Evolutionary conservation across 2,113 vertebrate species (phyloP).

Genomic region (Pygoscelis adeliae): DNA sequence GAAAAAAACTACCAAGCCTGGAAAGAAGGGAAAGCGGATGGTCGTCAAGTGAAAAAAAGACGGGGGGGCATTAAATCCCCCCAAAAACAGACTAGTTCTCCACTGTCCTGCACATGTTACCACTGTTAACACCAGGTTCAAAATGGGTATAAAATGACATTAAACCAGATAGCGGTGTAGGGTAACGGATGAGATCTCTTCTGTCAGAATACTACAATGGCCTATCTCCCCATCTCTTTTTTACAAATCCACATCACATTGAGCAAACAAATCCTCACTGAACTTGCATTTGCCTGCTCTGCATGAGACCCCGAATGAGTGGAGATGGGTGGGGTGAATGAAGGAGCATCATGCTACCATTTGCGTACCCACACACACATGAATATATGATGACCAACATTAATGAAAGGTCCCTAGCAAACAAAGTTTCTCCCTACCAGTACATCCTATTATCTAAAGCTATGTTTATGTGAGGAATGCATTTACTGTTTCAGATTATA

Average conservation of each 20-base stretch:
- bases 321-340: not conserved
- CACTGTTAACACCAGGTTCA: not conserved
- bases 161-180: not conserved
- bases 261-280: not conserved
- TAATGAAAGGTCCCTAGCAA: not conserved
- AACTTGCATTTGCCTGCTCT: not conserved
- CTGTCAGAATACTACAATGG: not conserved
- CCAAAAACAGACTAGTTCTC: not conserved
- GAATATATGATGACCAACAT: not conserved
- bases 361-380: too few species aligned
- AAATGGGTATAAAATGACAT: not conserved
- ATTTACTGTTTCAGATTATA: not conserved
- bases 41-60: not conserved
- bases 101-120: not conserved
- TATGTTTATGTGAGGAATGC: not conserved
- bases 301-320: not conserved
- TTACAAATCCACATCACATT: not conserved
- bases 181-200: not conserved
- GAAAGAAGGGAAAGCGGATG: not conserved
- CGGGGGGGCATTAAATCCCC: not conserved
- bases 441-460: not conserved
- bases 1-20: fast-evolving
- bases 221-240: not conserved
- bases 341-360: not conserved
- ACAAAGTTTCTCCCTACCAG: not conserved